Percentiles rank a stretch among this genome's conserved stretches.
Evolutionary conservation across 2,113 vertebrate genomes (phyloP).

Genomic region (Anolis sagrei): DNA sequence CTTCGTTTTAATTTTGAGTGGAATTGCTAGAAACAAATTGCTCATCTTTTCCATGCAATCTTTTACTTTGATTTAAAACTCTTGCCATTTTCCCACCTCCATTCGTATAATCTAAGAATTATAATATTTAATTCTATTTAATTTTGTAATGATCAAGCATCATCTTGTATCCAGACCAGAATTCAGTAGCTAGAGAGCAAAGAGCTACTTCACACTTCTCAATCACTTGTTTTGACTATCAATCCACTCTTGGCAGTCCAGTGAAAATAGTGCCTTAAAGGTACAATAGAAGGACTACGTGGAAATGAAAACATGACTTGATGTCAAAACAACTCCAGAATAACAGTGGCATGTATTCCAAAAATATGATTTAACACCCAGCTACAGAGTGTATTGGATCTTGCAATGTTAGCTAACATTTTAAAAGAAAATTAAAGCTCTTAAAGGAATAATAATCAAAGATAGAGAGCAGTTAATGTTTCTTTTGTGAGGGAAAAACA

Average conservation of each 20-base stretch:
- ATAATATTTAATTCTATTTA: background rate
- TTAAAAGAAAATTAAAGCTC: background rate
- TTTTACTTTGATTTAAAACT: background rate
- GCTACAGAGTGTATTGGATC: background rate
- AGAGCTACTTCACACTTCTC: background rate
- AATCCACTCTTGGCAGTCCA: background rate
- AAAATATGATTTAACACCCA: background rate
- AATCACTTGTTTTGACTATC: background rate
- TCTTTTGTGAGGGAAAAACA: background rate
- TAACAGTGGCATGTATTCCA: background rate
- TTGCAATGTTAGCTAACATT: background rate
- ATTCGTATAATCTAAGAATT: background rate
- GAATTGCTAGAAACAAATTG: constrained; percentile 17
- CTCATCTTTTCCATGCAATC: constrained; percentile 7
- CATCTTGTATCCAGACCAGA: background rate
- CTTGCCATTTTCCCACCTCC: background rate
- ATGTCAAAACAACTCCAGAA: background rate
- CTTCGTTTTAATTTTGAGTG: background rate
- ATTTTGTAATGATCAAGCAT: background rate
- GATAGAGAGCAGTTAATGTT: background rate
- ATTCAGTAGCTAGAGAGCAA: background rate
- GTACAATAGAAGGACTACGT: background rate
- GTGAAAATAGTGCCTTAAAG: background rate
- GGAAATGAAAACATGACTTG: background rate
- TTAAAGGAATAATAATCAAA: background rate